Percentiles rank a stretch among this genome's conserved stretches.
Evolutionary conservation across 2,888 invertebrate species (phyloP).

Genomic region (Congeria kusceri): DNA sequence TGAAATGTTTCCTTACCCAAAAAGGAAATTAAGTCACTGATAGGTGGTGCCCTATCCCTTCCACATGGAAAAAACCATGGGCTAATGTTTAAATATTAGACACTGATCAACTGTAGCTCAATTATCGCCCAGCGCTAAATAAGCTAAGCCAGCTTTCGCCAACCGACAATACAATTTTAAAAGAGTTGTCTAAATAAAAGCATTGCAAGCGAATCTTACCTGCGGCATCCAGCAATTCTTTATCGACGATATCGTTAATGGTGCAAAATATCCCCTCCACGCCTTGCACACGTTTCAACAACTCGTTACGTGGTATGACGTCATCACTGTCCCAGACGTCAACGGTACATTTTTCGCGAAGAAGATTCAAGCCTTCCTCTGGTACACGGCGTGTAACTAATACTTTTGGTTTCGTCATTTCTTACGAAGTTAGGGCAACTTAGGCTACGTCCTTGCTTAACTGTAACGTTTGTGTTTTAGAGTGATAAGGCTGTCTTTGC

Average conservation of each 20-base stretch:
- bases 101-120: no score
- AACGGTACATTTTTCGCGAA: slow-evolving; percentile 72
- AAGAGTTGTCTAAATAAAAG: no score
- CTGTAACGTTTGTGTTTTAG: no score
- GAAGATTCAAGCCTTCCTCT: slow-evolving; percentile 69
- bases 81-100: no score
- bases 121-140: no score
- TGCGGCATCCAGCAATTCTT: slow-evolving; percentile 90
- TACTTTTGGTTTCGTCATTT: slow-evolving; percentile 65
- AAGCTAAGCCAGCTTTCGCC: no score
- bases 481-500: no score
- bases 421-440: background rate
- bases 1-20: no score
- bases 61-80: no score
- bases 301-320: slow-evolving; percentile 87
- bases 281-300: slow-evolving; percentile 90
- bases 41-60: no score
- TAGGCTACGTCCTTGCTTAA: background rate
- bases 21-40: no score
- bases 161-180: no score
- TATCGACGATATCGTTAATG: slow-evolving; percentile 93
- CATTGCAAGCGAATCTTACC: slow-evolving; percentile 87
- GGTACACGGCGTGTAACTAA: slow-evolving; percentile 82
- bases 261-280: slow-evolving; percentile 91
- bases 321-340: slow-evolving; percentile 79